A percentile compares a stretch with the other conserved stretches of the same genome.
phyloP scores from a whole-genome alignment of 2,888 invertebrate genomes.

The Hipparchia sbordonii region DNA sequence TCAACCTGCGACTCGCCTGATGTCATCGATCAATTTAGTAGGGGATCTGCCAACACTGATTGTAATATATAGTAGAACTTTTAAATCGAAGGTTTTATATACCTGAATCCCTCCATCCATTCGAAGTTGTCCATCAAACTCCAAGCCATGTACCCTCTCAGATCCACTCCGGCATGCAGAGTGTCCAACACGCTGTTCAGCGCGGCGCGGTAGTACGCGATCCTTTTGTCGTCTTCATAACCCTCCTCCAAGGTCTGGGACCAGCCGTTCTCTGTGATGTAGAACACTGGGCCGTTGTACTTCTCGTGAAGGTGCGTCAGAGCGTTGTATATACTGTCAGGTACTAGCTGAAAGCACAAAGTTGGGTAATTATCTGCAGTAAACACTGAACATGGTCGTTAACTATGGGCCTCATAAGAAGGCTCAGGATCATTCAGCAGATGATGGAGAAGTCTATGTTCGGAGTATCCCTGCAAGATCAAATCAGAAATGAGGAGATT shows the following conservation, averaged over 20 bases:
- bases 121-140: constrained; percentile 86
- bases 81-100: constrained; percentile 45
- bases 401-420: no score
- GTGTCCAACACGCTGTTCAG: constrained; percentile 68
- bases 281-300: constrained; percentile 79
- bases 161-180: constrained; percentile 70
- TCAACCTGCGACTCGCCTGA: no score
- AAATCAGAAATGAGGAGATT: no score
- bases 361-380: neutral
- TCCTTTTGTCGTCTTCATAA: constrained; percentile 70
- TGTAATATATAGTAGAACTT: no score
- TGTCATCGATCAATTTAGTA: no score
- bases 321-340: constrained; percentile 82
- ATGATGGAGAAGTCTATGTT: no score
- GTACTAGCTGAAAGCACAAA: constrained; percentile 65
- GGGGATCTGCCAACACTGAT: no score
- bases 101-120: constrained; percentile 83
- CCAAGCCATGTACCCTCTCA: constrained; percentile 84
- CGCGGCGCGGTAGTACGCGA: constrained; percentile 69
- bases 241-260: constrained; percentile 56
- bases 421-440: no score
- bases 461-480: no score
- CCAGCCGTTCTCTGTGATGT: constrained; percentile 85
- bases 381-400: no score
- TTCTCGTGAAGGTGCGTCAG: constrained; percentile 73